Conservation (phyloP, 2,797 vertebrate genomes). For the Galago senegalensis region DNA sequence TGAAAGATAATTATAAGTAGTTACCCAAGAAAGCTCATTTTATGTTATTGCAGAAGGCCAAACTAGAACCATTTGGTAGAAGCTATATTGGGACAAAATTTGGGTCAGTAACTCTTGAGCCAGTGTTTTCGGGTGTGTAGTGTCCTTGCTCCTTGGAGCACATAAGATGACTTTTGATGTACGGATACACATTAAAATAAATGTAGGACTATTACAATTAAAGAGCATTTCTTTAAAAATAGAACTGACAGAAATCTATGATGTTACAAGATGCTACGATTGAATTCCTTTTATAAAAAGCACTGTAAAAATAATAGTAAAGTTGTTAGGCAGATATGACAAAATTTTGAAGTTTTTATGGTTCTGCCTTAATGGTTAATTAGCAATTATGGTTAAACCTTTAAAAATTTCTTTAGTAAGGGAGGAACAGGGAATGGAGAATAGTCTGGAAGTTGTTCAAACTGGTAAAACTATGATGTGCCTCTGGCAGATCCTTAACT, state of each 20-base stretch:
- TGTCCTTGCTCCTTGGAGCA: not conserved
- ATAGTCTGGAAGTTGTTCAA: not conserved
- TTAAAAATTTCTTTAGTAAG: slow-evolving; percentile 27
- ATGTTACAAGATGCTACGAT: not conserved
- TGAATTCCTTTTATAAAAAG: slow-evolving; percentile 36
- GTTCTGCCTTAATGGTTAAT: slow-evolving; percentile 36
- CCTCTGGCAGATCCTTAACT: not conserved
- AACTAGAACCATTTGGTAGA: slow-evolving; percentile 4
- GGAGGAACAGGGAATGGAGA: not conserved
- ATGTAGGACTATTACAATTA: not conserved
- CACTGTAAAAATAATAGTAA: not conserved
- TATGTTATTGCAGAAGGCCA: slow-evolving; percentile 37
- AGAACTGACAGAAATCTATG: not conserved
- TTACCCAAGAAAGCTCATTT: slow-evolving; percentile 22
- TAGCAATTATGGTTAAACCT: not conserved
- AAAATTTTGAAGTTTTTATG: slow-evolving; percentile 42
- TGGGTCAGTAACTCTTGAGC: not conserved
- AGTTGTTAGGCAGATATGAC: not conserved
- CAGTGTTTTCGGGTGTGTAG: not conserved
- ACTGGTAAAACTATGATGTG: not conserved
- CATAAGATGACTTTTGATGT: not conserved
- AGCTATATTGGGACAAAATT: not conserved
- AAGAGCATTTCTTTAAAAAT: slow-evolving; percentile 27
- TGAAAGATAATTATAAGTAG: not conserved
- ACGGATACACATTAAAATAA: not conserved